These are phyloP conservation scores for Bradysia coprophila DNA, from an alignment of 1,140 invertebrate genomes.

Conservation along the genomic window DNA sequence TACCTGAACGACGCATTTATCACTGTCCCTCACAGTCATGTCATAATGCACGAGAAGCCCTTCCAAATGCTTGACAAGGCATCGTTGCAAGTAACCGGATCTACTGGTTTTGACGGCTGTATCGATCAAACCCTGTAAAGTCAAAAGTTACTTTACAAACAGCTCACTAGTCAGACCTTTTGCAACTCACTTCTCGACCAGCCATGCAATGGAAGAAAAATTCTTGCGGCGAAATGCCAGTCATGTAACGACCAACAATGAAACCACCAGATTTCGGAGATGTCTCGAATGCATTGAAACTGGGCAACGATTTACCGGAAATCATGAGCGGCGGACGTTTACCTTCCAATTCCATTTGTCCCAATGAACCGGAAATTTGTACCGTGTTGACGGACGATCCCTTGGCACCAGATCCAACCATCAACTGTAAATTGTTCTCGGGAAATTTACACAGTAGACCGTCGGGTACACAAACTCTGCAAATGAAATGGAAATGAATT, in stretches of 20 bases:
- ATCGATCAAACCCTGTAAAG: conserved; percentile 49
- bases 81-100: conserved; percentile 94
- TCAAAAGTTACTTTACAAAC: too few species aligned
- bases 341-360: conserved; percentile 97
- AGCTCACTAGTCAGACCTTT: not conserved
- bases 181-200: conserved; percentile 70
- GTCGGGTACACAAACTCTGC: conserved; percentile 50
- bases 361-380: conserved; percentile 92
- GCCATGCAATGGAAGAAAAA: conserved; percentile 99
- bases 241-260: conserved; percentile 89
- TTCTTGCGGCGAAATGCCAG: conserved; percentile 91
- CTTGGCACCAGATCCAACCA: conserved; percentile 97
- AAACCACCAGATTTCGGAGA: conserved; percentile 90
- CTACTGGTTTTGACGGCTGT: conserved; percentile 85
- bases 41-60: conserved; percentile 84
- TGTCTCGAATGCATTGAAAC: conserved; percentile 80
- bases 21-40: conserved; percentile 84
- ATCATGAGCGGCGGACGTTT: conserved; percentile 89
- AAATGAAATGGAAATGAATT: conserved; percentile 3
- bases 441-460: conserved; percentile 80
- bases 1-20: conserved; percentile 81
- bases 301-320: conserved; percentile 80
- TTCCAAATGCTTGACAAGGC: conserved; percentile 95
- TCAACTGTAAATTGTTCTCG: conserved; percentile 88
- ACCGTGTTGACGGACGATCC: conserved; percentile 91